Evolutionary conservation across 2,797 vertebrate genomes (phyloP).

Genomic region (Sebastes cheni): DNA sequence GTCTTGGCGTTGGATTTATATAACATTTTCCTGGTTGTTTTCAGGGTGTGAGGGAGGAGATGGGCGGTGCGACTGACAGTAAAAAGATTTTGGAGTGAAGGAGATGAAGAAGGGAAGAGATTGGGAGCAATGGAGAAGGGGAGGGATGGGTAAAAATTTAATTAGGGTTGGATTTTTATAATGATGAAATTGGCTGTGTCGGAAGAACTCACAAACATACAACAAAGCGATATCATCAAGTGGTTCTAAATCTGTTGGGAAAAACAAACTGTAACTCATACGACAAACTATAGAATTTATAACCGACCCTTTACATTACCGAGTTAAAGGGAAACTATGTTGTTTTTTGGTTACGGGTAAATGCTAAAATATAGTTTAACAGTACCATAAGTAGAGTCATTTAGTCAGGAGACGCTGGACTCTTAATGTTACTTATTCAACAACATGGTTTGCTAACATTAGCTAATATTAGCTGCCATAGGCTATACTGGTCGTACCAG

Average conservation of each 20-base stretch:
- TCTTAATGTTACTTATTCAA: not conserved
- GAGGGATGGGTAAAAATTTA: not conserved
- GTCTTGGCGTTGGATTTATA: conserved; percentile 46
- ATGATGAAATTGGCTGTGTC: conserved; percentile 10
- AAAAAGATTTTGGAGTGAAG: conserved; percentile 27
- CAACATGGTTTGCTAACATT: not conserved
- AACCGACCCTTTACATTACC: not conserved
- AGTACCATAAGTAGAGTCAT: not conserved
- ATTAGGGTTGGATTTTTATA: conserved; percentile 8
- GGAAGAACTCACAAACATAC: not conserved
- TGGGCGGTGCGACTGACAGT: conserved; percentile 8
- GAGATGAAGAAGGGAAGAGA: not conserved
- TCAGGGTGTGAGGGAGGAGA: conserved; percentile 24
- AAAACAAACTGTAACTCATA: not conserved
- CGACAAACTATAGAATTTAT: not conserved
- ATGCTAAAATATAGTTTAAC: not conserved
- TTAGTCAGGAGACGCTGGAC: not conserved
- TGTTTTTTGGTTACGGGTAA: not conserved
- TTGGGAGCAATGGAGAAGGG: not conserved
- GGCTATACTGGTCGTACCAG: not conserved
- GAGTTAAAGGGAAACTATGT: not conserved
- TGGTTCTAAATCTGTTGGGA: not conserved
- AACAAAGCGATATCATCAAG: not conserved
- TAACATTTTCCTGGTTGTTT: conserved; percentile 42
- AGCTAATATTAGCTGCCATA: not conserved